Evolutionary conservation across 1,140 invertebrate species (phyloP), one percentile per base, ranked within the genome.

Genomic region (Lasaia peninsularis): DNA sequence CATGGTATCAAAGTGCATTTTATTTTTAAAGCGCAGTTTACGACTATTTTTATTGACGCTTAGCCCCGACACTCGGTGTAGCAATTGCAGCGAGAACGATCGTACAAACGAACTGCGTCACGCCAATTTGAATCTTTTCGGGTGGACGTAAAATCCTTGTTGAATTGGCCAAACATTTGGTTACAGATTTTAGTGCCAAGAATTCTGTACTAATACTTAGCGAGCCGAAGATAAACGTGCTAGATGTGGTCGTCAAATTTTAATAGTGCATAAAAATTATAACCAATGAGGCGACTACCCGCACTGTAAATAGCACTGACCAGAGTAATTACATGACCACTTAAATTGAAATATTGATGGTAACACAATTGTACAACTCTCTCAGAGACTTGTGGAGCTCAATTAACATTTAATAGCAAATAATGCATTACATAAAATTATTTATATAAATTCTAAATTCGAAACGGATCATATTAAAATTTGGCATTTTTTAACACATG

Each of bases 241-340:
- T 75, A 75, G 80, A 83, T 83, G 73, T 72, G 82, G 77, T 77
- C 78, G 80, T 88, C 80, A 88, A 86, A 85, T 82, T 88, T 88
- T 85, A 86, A 86, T 88, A 83, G 82, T 79, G 68, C 82, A 81
- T 86, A 85, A 86, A 85, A 88, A 86, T 85, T 82, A 88, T 86
- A 86, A 86, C 84, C 79, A 88, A 86, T 80, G 79, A 86, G 73
- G 76, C 78, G 81, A 80, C 71, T 80, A 81, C 77, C 73, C 66
- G 63, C 56, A 63, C 63, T 65, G 71, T 75, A 71, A 74, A 83
- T 75, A 78, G 40, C 40, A 44, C 18, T 44, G 18, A 20, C 40
- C 11, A 44, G 40, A 44, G 20, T 44, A 44, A 44, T 44, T 44
- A 44, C 40, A 44, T 18, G 40, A 44, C 40, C 18, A 44, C 40